Conservation (phyloP, 2,888 invertebrate species). For the Caenorhabditis macrosperma region DNA sequence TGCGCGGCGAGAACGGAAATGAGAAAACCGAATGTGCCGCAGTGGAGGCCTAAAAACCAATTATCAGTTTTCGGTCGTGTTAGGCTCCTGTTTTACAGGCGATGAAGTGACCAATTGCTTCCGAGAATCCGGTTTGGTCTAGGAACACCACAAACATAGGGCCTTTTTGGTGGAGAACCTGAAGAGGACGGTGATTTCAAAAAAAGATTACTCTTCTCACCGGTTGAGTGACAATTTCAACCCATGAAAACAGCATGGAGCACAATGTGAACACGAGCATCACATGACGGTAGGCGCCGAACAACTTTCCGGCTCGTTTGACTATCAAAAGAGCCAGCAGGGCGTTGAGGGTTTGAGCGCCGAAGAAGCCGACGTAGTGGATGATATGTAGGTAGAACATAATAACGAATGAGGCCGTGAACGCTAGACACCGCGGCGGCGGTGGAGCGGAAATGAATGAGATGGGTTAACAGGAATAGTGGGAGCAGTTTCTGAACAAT, state of each 20-base stretch:
- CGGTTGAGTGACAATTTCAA: slow-evolving; percentile 39
- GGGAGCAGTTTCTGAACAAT: too few species aligned
- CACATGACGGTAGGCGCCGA: slow-evolving; percentile 33
- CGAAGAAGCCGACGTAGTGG: slow-evolving; percentile 35
- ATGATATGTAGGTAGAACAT: slow-evolving; percentile 29
- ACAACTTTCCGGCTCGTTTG: slow-evolving; percentile 12
- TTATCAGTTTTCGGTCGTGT: too few species aligned
- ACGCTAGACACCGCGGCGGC: too few species aligned
- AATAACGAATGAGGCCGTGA: too few species aligned
- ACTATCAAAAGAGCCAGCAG: neutral
- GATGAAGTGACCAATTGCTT: neutral
- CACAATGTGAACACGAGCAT: slow-evolving; percentile 38
- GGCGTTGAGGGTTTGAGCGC: slow-evolving; percentile 25
- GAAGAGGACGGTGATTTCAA: too few species aligned
- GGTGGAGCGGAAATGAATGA: too few species aligned
- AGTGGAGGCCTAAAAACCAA: neutral
- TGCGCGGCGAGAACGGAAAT: neutral
- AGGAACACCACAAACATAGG: neutral
- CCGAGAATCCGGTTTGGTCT: neutral
- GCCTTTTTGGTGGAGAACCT: neutral
- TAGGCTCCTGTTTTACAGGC: neutral
- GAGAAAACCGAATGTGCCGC: neutral
- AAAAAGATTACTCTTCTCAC: slow-evolving; percentile 8
- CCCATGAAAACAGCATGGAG: slow-evolving; percentile 34
- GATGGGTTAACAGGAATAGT: too few species aligned